These are phyloP conservation scores for Microcebus murinus DNA, from an alignment of 2,113 vertebrate species.

Conservation along the genomic window DNA sequence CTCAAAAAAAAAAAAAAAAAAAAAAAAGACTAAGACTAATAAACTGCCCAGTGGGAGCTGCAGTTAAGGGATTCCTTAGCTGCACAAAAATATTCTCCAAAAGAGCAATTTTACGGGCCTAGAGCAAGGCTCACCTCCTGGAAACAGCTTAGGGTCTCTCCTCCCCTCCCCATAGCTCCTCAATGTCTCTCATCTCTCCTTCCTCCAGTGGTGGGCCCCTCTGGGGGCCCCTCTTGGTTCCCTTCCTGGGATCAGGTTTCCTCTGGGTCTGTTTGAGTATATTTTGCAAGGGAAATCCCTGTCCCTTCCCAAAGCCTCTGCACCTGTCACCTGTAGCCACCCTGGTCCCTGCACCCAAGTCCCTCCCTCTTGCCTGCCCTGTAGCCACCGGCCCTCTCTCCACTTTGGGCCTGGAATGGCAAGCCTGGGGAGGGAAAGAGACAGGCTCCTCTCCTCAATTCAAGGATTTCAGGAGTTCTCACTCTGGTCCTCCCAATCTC, in stretches of 20 bases:
- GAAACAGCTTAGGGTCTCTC: background rate
- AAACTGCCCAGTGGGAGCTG: background rate
- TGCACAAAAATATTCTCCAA: background rate
- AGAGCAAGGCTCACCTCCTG: background rate
- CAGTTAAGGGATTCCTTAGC: background rate
- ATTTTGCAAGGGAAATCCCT: constrained; percentile 80
- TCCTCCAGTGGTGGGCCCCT: background rate
- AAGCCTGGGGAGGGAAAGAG: background rate
- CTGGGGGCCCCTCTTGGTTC: background rate
- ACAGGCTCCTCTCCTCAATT: background rate
- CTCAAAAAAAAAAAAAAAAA: too few relatives aligned
- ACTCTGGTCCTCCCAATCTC: background rate
- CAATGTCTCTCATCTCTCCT: background rate
- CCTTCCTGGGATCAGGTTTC: constrained; percentile 50
- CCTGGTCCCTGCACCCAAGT: background rate
- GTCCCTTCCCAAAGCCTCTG: constrained; percentile 38
- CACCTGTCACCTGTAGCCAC: constrained; percentile 71
- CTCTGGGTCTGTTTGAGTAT: constrained; percentile 67
- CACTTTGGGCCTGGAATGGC: background rate
- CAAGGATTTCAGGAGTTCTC: background rate
- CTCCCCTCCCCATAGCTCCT: background rate
- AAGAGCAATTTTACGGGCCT: background rate
- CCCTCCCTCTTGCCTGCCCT: background rate
- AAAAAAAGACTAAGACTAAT: too few relatives aligned
- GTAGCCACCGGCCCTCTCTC: background rate